phyloP scores from a whole-genome alignment of 2,888 invertebrate species.

The Amiota minor region DNA sequence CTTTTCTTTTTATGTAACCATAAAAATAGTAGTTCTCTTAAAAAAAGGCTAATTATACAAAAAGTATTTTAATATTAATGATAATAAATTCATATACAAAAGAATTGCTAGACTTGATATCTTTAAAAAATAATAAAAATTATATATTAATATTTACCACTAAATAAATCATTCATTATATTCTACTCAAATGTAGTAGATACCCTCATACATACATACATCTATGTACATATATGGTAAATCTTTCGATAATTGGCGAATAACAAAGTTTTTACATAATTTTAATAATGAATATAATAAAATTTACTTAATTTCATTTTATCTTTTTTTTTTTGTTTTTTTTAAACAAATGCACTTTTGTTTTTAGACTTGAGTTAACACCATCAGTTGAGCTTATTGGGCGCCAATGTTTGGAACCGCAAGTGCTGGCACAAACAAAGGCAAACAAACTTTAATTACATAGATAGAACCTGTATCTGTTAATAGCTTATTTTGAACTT shows the following conservation, averaged over 20 bases:
- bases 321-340: neutral
- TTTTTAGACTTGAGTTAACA: conserved; percentile 3
- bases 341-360: conserved; percentile 11
- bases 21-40: conserved; percentile 43
- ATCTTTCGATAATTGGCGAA: neutral
- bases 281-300: neutral
- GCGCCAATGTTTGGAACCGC: neutral
- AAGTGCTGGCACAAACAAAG: neutral
- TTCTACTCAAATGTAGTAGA: conserved; percentile 28
- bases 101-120: conserved; percentile 46
- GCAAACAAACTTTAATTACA: neutral
- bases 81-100: conserved; percentile 62
- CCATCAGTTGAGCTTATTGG: neutral
- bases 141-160: conserved; percentile 1
- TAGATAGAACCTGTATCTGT: neutral
- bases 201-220: neutral
- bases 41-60: conserved; percentile 48
- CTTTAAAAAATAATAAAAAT: conserved; percentile 35
- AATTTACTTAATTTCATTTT: neutral
- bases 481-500: neutral
- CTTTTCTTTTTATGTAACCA: conserved; percentile 14
- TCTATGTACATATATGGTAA: neutral
- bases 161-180: conserved; percentile 17
- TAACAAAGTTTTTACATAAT: neutral
- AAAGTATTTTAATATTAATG: conserved; percentile 42